These are phyloP conservation scores for Hyalella azteca DNA, from an alignment of 2,888 invertebrate species.

Conservation along the genomic window DNA sequence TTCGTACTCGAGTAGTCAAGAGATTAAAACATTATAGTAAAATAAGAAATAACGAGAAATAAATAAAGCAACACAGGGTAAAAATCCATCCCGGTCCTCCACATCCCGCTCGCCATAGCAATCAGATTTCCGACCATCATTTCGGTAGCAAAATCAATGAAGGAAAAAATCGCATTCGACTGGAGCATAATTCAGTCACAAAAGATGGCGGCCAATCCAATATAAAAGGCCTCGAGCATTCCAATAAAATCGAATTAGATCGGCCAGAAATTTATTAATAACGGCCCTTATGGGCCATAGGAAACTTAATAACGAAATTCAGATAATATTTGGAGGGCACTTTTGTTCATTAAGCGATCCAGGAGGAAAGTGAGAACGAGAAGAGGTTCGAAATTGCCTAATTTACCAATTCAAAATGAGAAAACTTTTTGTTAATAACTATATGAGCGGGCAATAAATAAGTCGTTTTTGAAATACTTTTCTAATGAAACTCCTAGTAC, in stretches of 20 bases:
- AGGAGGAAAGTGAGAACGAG: neutral
- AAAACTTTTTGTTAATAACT: conserved; percentile 31
- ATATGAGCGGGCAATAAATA: too few relatives aligned
- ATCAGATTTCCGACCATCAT: neutral
- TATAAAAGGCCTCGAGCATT: conserved; percentile 36
- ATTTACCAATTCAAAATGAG: conserved; percentile 23
- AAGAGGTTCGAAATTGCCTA: neutral
- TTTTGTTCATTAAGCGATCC: conserved; percentile 29
- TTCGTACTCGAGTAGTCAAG: too few relatives aligned
- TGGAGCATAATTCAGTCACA: conserved; percentile 4
- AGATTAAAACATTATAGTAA: too few relatives aligned
- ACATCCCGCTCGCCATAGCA: too few relatives aligned
- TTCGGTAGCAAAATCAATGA: neutral
- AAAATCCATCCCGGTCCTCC: too few relatives aligned
- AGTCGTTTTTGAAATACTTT: too few relatives aligned
- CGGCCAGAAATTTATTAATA: conserved; percentile 32
- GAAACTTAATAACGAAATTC: conserved; percentile 35
- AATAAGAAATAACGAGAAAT: too few relatives aligned
- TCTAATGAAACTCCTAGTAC: too few relatives aligned
- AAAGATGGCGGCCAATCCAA: conserved; percentile 26
- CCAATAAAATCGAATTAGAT: conserved; percentile 36
- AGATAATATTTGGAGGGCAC: conserved; percentile 36
- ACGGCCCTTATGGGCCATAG: conserved; percentile 20
- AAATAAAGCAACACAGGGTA: too few relatives aligned
- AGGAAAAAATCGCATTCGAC: neutral